These are phyloP conservation scores for Luidia sarsii DNA, from an alignment of 53 echinoderm and acorn worm species.

Conservation along the genomic window DNA sequence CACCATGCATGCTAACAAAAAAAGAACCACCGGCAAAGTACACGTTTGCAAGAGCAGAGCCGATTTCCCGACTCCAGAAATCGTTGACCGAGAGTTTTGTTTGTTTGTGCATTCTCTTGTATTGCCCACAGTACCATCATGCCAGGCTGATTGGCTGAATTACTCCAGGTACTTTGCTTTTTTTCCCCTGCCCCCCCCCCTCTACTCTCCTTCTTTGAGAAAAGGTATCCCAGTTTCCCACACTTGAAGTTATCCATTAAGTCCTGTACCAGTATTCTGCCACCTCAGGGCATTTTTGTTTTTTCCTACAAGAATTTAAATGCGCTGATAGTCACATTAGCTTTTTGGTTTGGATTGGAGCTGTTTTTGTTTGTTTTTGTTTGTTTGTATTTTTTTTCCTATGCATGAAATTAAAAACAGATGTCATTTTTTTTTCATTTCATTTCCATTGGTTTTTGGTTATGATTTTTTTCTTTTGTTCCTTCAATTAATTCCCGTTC, in stretches of 20 bases:
- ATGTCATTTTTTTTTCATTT: too few species aligned
- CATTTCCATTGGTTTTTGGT: too few species aligned
- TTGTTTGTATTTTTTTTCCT: too few species aligned
- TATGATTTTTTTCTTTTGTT: too few species aligned
- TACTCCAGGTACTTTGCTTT: slow-evolving; percentile 38
- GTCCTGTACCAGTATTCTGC: not conserved
- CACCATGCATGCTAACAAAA: slow-evolving; percentile 18
- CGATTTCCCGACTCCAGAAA: not conserved
- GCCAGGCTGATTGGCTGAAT: slow-evolving; percentile 27
- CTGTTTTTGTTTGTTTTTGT: too few species aligned
- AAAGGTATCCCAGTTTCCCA: too few species aligned
- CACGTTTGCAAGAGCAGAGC: not conserved
- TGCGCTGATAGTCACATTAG: not conserved
- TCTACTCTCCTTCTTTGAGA: too few species aligned
- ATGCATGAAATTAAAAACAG: too few species aligned
- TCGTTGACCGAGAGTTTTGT: slow-evolving; percentile 32
- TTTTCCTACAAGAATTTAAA: not conserved
- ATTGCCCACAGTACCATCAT: slow-evolving; percentile 47
- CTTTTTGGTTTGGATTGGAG: too few species aligned
- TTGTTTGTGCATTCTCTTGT: slow-evolving; percentile 54
- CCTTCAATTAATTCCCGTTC: too few species aligned
- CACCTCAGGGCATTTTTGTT: not conserved
- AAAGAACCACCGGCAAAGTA: not conserved
- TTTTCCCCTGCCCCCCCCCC: not conserved
- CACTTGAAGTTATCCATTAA: too few species aligned